These are phyloP conservation scores for Stigmatopora argus DNA, from an alignment of 2,113 vertebrate species.

Conservation along the genomic window DNA sequence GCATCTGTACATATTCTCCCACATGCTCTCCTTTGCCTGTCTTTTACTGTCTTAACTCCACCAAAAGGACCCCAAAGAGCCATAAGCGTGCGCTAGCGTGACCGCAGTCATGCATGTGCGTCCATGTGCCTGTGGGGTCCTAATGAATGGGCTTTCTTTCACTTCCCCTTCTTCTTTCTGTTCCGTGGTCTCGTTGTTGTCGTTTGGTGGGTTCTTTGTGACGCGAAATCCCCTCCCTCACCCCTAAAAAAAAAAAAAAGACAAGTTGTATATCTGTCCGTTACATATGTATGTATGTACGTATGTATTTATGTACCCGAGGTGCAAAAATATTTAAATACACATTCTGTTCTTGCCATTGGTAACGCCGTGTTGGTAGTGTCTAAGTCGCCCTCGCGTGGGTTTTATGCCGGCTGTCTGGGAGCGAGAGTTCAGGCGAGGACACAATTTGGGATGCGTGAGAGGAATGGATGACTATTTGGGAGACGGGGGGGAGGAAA, in stretches of 20 bases:
- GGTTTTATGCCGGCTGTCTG: constrained; percentile 51
- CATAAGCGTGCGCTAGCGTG: constrained; percentile 50
- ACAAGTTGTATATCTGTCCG: constrained; percentile 78
- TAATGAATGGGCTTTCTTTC: constrained; percentile 59
- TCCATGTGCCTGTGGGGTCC: constrained; percentile 46
- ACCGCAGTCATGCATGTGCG: constrained; percentile 52
- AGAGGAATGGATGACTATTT: constrained; percentile 45
- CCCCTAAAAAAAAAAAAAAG: constrained; percentile 53
- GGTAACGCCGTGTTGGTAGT: constrained; percentile 61
- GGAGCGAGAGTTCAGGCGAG: constrained; percentile 62
- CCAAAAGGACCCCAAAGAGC: constrained; percentile 68
- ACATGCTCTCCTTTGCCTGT: constrained; percentile 67
- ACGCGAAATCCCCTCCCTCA: constrained; percentile 15
- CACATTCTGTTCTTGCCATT: constrained; percentile 81
- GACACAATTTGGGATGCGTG: constrained; percentile 56
- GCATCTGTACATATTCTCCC: constrained; percentile 88
- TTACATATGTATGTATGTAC: constrained; percentile 64
- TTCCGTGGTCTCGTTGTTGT: constrained; percentile 79
- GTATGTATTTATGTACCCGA: constrained; percentile 62
- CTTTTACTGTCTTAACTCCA: constrained; percentile 64
- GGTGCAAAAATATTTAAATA: constrained; percentile 82
- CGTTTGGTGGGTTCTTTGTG: constrained; percentile 78
- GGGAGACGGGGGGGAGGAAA: constrained; percentile 35
- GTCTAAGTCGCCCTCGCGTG: constrained; percentile 45
- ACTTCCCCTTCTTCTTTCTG: constrained; percentile 74